Percentiles rank a stretch among this genome's conserved stretches.
These are phyloP conservation scores for Tineola bisselliella DNA, from an alignment of 2,888 invertebrate genomes.

Conservation along the genomic window DNA sequence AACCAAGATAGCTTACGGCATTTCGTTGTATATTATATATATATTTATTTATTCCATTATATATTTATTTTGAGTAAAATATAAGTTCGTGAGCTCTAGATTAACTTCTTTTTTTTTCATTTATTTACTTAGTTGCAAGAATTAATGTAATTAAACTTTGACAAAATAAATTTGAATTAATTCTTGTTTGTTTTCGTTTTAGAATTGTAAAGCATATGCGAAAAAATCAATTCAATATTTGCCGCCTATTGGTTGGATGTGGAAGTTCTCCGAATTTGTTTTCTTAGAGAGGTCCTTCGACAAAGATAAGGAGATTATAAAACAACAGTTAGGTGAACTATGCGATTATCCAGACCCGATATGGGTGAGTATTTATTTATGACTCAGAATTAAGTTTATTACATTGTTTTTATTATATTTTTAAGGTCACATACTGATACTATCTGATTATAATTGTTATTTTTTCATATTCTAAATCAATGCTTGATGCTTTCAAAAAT, in stretches of 20 bases:
- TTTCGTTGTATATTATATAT: no score
- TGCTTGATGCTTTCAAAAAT: not conserved
- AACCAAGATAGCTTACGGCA: no score
- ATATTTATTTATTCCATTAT: no score
- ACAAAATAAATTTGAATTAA: not conserved
- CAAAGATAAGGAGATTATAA: conserved; percentile 86
- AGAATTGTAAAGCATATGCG: conserved; percentile 95
- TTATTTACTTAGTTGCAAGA: no score
- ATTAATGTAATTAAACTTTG: no score
- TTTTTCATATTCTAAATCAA: not conserved
- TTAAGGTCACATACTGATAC: not conserved
- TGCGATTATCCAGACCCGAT: conserved; percentile 90
- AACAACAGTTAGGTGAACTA: conserved; percentile 80
- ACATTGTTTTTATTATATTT: not conserved
- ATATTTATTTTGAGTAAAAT: no score
- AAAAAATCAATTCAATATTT: conserved; percentile 91
- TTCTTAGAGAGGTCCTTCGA: conserved; percentile 93
- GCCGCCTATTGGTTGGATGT: conserved; percentile 95
- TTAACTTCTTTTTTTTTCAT: no score
- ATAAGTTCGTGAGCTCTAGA: no score
- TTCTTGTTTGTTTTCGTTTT: conserved; percentile 30
- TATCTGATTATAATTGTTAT: not conserved
- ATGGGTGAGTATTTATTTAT: conserved; percentile 71
- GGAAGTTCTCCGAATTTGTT: conserved; percentile 95
- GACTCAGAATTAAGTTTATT: not conserved